phyloP scores from a whole-genome alignment of 1,140 invertebrate species.

The Harpegnathos saltator region DNA sequence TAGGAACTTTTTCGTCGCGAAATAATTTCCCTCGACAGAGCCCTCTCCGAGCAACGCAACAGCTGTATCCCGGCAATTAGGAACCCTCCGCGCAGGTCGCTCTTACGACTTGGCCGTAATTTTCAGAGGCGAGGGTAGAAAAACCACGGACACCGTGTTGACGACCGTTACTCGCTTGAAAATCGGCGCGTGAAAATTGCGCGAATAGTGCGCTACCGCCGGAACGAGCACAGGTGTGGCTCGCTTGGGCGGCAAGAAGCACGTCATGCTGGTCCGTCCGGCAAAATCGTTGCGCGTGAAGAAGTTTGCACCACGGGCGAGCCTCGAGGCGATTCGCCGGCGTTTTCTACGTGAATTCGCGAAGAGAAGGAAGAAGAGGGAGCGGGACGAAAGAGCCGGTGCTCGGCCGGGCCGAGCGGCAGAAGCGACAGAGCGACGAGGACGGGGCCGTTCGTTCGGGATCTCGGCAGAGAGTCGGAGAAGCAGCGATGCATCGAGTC shows the following conservation, averaged over 20 bases:
- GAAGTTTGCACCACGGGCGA: neutral
- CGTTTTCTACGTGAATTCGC: neutral
- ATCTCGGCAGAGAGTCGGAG: too few relatives aligned
- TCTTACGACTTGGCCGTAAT: constrained; percentile 65
- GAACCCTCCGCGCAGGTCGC: neutral
- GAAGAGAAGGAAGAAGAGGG: neutral
- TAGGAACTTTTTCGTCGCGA: neutral
- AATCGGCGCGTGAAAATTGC: constrained; percentile 81
- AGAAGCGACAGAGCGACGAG: too few relatives aligned
- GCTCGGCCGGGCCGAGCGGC: constrained; percentile 6
- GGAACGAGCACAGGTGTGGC: constrained; percentile 77
- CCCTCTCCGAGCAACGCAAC: neutral
- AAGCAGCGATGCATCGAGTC: constrained; percentile 11
- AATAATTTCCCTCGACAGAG: constrained; percentile 1
- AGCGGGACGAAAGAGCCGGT: neutral
- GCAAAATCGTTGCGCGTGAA: constrained; percentile 35
- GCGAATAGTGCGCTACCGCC: constrained; percentile 74
- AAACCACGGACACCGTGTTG: constrained; percentile 80
- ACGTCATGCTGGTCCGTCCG: constrained; percentile 77
- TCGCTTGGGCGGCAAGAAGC: constrained; percentile 77
- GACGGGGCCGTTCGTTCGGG: too few relatives aligned
- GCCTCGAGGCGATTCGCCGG: neutral
- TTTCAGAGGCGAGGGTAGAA: constrained; percentile 82
- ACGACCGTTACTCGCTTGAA: constrained; percentile 82
- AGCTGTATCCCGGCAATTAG: neutral